Evolutionary conservation across 2,888 invertebrate genomes (phyloP).

Genomic region (Meghimatium bilineatum): DNA sequence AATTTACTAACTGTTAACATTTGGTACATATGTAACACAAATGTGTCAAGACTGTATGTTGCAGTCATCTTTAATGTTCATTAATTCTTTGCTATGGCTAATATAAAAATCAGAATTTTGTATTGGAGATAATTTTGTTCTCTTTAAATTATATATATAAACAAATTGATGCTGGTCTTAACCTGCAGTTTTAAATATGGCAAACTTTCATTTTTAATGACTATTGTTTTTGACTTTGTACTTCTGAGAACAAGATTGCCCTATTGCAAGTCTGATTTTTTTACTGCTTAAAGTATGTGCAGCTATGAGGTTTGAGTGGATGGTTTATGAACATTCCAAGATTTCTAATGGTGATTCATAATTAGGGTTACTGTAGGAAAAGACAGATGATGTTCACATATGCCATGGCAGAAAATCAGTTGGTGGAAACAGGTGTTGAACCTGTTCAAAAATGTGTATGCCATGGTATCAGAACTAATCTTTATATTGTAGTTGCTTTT

Average conservation of each 20-base stretch:
- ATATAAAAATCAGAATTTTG: background rate
- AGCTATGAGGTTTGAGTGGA: background rate
- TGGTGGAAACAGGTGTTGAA: background rate
- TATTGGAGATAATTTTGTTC: constrained; percentile 15
- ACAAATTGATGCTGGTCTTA: background rate
- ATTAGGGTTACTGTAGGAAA: background rate
- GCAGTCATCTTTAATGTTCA: background rate
- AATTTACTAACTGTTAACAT: background rate
- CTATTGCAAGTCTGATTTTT: constrained; percentile 35
- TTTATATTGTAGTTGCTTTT: constrained; percentile 20
- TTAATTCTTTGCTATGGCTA: background rate
- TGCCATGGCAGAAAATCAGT: background rate
- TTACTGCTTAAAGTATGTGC: background rate
- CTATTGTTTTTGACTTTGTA: background rate
- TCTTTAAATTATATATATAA: background rate
- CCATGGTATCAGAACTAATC: background rate
- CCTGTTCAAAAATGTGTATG: constrained; percentile 11
- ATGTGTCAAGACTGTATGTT: background rate
- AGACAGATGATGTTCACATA: background rate
- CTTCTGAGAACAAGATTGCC: constrained; percentile 7
- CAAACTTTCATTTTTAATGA: background rate
- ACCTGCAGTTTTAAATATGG: constrained; percentile 11
- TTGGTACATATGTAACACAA: background rate
- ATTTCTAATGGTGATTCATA: background rate
- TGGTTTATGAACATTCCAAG: constrained; percentile 21